Conservation (phyloP, 2,888 invertebrate species). For the Sialis fuliginosa region DNA sequence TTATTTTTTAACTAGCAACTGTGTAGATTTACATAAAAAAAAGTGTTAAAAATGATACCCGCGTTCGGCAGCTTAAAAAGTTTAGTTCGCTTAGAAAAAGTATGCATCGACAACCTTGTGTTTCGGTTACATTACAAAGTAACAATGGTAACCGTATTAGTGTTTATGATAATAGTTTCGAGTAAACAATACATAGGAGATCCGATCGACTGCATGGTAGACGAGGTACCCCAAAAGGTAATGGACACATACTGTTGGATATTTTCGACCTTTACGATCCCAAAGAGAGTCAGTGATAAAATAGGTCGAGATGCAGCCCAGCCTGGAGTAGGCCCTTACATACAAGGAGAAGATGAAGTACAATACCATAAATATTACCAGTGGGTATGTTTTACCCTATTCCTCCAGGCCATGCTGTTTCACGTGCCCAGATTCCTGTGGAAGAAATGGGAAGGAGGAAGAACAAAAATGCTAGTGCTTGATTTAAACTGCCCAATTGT, state of each 20-base stretch:
- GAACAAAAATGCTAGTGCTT: conserved; percentile 78
- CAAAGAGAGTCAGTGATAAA: conserved; percentile 57
- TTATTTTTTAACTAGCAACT: too few species aligned
- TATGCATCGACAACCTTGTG: conserved; percentile 89
- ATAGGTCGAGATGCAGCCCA: conserved; percentile 70
- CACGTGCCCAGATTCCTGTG: conserved; percentile 82
- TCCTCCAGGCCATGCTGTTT: conserved; percentile 81
- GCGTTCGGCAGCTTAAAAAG: conserved; percentile 90
- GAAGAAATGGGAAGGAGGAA: conserved; percentile 88
- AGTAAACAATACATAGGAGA: conserved; percentile 93
- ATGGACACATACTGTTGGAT: conserved; percentile 92
- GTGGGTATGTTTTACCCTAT: conserved; percentile 85
- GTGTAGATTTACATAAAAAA: background rate
- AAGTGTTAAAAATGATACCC: conserved; percentile 64
- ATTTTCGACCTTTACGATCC: conserved; percentile 83
- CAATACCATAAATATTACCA: conserved; percentile 92
- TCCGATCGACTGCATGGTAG: conserved; percentile 90
- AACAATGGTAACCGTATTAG: conserved; percentile 78
- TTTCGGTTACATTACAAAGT: conserved; percentile 88
- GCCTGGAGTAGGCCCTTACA: conserved; percentile 65
- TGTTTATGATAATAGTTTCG: conserved; percentile 83
- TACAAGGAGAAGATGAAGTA: conserved; percentile 63
- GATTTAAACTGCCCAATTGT: conserved; percentile 77
- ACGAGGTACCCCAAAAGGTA: conserved; percentile 72
- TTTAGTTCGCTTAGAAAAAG: conserved; percentile 74